Evolutionary conservation across 2,113 vertebrate genomes (phyloP), one percentile per base, ranked within the genome.

Genomic region (Argyrosomus japonicus): DNA sequence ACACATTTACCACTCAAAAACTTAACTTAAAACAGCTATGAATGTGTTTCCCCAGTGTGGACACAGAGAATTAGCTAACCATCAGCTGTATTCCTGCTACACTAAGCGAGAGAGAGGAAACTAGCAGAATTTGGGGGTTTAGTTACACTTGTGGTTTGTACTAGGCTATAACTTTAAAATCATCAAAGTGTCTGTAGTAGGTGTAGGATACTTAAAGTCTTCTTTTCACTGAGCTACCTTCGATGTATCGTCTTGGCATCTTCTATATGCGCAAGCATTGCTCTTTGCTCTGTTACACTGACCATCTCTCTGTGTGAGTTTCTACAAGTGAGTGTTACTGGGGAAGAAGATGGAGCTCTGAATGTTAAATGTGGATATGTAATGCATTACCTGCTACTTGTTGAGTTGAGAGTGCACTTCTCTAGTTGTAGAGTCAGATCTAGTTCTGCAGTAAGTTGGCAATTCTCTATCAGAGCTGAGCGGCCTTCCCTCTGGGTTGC

Each of bases 401-500:
- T 75, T 45, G 70, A 75, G 67, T 25, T 67, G n/a, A 12, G 8
- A 58, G 40, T 58, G 54, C 45, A 53, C 68, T 84, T 65, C 60
- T 70, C 27, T 0, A 65, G n/a, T 57, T 57, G 18, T 70, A 43
- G 68, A 43, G 68, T 72, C 21, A 53, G 23, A 40, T 67, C 21
- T 0, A 71, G 68, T 53, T 90, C 61, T 79, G 81, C 63, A 83
- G 54, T 74, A 54, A 72, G 54, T 82, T 88, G 70, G 82, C 80
- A 57, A 85, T 58, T 87, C 67, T 83, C 43, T 6, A 40, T 82
- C 65, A 23, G 75, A 82, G 64, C 47, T 63, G 32, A 86, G 86
- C 68, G 7, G 74, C 79, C 43, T 78, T 77, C 87, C 90, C 91
- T 84, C 75, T 78, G 85, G 88, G 88, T 86, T 79, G 32, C 64